Evolutionary conservation across 2,888 invertebrate species (phyloP).

Genomic region (Ceriagrion tenellum): DNA sequence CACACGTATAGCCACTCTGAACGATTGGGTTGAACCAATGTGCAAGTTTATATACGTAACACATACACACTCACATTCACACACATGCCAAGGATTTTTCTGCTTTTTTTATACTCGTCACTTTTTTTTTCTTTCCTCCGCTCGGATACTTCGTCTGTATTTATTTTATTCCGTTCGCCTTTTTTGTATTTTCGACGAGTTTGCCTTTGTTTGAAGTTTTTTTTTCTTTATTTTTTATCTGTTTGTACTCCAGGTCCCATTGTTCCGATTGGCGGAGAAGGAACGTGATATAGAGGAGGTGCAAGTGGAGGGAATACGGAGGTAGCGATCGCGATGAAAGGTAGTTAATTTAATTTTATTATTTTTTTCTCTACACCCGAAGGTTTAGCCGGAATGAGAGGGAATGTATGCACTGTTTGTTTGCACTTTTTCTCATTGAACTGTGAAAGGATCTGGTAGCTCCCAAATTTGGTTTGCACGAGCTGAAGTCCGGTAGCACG

Average conservation of each 20-base stretch:
- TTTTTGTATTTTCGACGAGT: not conserved
- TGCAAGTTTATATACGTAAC: not conserved
- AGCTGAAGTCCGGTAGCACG: not conserved
- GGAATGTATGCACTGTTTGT: conserved; percentile 3
- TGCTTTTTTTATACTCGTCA: not conserved
- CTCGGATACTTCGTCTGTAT: not conserved
- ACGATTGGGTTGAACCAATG: conserved; percentile 41
- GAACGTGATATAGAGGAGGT: conserved; percentile 21
- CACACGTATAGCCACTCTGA: conserved; percentile 49
- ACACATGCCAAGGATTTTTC: not conserved
- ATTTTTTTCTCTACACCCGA: not conserved
- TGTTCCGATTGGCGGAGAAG: conserved; percentile 15
- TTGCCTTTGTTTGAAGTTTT: not conserved
- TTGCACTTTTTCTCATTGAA: conserved; percentile 35
- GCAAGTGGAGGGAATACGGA: not conserved
- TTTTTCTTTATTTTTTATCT: not conserved
- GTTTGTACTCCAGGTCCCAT: not conserved
- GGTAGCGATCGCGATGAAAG: conserved; percentile 7
- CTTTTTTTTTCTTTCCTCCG: not conserved
- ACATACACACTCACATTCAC: not conserved
- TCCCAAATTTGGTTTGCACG: not conserved
- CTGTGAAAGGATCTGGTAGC: not conserved
- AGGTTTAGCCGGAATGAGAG: conserved; percentile 5
- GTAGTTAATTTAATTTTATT: conserved; percentile 16
- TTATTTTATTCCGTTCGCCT: not conserved